phyloP scores from a whole-genome alignment of 2,113 vertebrate species.

The Aptenodytes patagonicus region DNA sequence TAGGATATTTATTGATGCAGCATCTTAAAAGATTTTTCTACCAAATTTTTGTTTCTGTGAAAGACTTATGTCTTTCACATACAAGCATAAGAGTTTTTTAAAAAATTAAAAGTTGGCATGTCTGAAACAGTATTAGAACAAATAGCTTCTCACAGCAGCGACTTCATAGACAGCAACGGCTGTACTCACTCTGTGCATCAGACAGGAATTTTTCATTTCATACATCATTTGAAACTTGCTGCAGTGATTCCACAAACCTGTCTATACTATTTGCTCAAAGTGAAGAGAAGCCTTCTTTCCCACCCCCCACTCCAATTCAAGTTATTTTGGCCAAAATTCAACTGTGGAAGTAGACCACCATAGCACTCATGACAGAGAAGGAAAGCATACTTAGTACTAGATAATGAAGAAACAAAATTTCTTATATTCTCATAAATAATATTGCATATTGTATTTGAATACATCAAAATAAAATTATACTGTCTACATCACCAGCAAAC shows the following conservation, averaged over 20 bases:
- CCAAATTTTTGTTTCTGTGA: background rate
- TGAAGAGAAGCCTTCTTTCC: background rate
- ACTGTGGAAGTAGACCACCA: background rate
- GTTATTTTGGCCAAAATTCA: background rate
- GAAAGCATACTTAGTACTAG: background rate
- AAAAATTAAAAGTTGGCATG: slow-evolving; percentile 13
- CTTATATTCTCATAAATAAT: background rate
- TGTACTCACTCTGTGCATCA: slow-evolving; percentile 28
- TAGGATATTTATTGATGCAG: background rate
- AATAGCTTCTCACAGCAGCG: slow-evolving; percentile 26
- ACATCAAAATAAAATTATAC: background rate
- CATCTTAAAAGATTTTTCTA: background rate
- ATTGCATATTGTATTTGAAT: background rate
- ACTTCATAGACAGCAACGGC: slow-evolving; percentile 3
- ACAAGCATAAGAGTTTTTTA: background rate
- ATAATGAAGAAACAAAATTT: background rate
- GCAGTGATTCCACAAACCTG: slow-evolving; percentile 64
- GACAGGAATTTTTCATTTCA: slow-evolving; percentile 74
- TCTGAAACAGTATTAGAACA: slow-evolving; percentile 55
- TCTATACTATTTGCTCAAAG: slow-evolving; percentile 18
- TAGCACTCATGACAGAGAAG: background rate
- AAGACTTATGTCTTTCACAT: background rate
- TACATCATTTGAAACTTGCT: slow-evolving; percentile 74
- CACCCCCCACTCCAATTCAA: background rate
- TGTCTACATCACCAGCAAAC: background rate